Evolutionary conservation across 2,113 vertebrate species (phyloP).

Genomic region (Takifugu flavidus): DNA sequence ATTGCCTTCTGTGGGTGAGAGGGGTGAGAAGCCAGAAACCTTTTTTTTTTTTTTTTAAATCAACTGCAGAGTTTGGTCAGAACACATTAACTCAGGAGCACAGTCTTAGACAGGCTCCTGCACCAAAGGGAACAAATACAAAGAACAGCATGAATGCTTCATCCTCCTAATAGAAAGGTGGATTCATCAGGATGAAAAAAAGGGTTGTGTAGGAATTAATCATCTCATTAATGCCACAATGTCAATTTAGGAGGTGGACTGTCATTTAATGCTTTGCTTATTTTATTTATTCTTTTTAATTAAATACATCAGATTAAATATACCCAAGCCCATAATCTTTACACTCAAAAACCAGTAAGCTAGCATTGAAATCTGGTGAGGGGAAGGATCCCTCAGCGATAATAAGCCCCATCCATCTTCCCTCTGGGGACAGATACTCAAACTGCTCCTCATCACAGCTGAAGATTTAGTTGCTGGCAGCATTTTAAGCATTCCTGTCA

Average conservation of each 20-base stretch:
- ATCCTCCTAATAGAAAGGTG: too few relatives aligned
- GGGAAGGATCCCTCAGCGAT: slow-evolving; percentile 5
- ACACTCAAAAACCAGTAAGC: not conserved
- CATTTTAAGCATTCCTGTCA: slow-evolving; percentile 22
- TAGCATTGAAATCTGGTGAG: not conserved
- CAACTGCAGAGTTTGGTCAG: slow-evolving; percentile 2
- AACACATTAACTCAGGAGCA: slow-evolving; percentile 17
- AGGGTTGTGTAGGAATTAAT: too few relatives aligned
- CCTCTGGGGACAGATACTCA: slow-evolving; percentile 23
- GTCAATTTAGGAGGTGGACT: too few relatives aligned
- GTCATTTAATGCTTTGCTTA: too few relatives aligned
- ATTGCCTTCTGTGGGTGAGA: slow-evolving; percentile 32
- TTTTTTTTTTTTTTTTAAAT: slow-evolving; percentile 1
- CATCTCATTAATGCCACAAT: too few relatives aligned
- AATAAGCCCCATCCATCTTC: slow-evolving; percentile 7
- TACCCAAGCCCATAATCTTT: not conserved
- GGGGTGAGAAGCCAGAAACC: slow-evolving; percentile 7
- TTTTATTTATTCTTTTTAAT: too few relatives aligned
- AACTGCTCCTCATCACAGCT: slow-evolving; percentile 14
- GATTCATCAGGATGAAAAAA: too few relatives aligned
- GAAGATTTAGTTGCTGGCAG: slow-evolving; percentile 23
- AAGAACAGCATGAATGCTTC: too few relatives aligned
- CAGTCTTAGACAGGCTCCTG: slow-evolving; percentile 26
- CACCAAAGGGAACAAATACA: not conserved
- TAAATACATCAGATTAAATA: too few relatives aligned